Evolutionary conservation across 2,888 invertebrate species (phyloP), one percentile per base, ranked within the genome.

Genomic region (Drosophila mayaguana): DNA sequence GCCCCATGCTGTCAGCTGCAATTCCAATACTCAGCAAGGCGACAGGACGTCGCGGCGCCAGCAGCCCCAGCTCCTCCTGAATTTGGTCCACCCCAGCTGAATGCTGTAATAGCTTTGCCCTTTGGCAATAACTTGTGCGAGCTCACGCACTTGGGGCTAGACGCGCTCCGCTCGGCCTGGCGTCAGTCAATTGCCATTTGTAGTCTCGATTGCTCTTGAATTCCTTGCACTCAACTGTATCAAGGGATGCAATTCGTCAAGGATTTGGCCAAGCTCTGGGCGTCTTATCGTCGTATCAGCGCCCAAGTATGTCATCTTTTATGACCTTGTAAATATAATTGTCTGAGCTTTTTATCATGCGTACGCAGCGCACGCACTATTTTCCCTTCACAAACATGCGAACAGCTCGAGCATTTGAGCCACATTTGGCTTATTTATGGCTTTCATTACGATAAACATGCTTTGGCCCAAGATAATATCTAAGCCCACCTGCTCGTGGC

Each of bases 21-120:
- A 22, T 55, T 59, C 38, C 57, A 54, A n/a, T 53, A 7, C 34
- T 25, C 66, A 75, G 80, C 77, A 80, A 14, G 50, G 84, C 84
- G 84, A 57, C 84, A 68, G 85, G 88, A 81, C 77, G 84, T 79
- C 85, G 89, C 70, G 84, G 88, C 84, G 89, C 85, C 73, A 74
- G 63, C 59, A 66, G 60, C 69, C 51, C 61, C 62, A 16, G 34
- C 28, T 28, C 42, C 4, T 12, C 51, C 7, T 18, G 28, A 34
- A 14, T 34, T 1, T 34, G 38, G 25, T 25, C 34, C 40, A 45
- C 43, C 48, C 22, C 25, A 65, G 53, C 71, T 63, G 55, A 75
- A 65, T 69, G 72, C 51, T 61, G 54, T 66, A 78, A 83, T 75
- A 75, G 81, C 81, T 78, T 65, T 76, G 70, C 66, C 60, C 70